Evolutionary conservation across 2,888 invertebrate genomes (phyloP).

Genomic region (Eutolmus rufibarbis): DNA sequence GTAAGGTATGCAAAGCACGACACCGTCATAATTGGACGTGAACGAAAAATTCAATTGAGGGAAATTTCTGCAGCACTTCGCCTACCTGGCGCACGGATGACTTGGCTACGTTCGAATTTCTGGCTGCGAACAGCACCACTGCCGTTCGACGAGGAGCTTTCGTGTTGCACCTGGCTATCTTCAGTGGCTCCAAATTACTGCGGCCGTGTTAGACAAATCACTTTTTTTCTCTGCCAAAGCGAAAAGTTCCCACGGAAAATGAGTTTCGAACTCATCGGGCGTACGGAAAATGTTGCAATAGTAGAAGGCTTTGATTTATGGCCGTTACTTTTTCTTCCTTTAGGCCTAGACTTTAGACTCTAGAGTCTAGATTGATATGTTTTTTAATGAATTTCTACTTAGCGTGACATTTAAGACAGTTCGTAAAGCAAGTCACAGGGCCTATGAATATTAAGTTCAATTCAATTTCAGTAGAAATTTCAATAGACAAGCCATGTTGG

Average conservation of each 20-base stretch:
- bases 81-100: background rate
- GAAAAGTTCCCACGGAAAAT: slow-evolving; percentile 1
- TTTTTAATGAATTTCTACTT: background rate
- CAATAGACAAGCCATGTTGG: too few relatives aligned
- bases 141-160: background rate
- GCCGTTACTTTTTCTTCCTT: background rate
- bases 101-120: background rate
- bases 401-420: background rate
- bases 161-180: background rate
- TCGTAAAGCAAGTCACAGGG: background rate
- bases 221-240: background rate
- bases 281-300: background rate
- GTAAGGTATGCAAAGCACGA: slow-evolving; percentile 18
- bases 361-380: background rate
- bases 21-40: slow-evolving; percentile 27
- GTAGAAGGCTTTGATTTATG: background rate
- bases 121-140: background rate
- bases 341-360: background rate
- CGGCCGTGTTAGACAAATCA: background rate
- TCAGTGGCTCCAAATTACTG: background rate
- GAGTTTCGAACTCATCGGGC: background rate
- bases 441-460: background rate
- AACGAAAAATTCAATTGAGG: slow-evolving; percentile 23
- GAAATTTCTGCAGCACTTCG: slow-evolving; percentile 6
- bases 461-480: too few relatives aligned